These are phyloP conservation scores for Mola mola DNA, from an alignment of 2,113 vertebrate species.

Conservation along the genomic window DNA sequence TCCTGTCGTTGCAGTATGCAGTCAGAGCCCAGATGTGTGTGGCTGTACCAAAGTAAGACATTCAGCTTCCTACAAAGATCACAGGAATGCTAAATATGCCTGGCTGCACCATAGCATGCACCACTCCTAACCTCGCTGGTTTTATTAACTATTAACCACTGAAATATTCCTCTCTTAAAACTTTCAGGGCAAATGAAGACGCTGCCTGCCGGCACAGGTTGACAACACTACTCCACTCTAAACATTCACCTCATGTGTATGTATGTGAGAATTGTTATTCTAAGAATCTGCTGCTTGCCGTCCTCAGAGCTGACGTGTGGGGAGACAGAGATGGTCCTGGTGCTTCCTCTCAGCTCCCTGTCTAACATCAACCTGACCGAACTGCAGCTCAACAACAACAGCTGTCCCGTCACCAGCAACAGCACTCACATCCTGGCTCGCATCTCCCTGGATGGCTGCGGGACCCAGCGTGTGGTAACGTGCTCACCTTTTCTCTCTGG, in stretches of 20 bases:
- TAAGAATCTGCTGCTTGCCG: neutral
- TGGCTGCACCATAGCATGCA: neutral
- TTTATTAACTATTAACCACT: neutral
- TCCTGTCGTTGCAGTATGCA: conserved; percentile 72
- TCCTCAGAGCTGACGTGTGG: conserved; percentile 70
- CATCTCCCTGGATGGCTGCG: conserved; percentile 72
- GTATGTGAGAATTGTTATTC: fast-evolving
- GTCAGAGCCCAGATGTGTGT: conserved; percentile 74
- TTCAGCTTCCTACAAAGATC: neutral
- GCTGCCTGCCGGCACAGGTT: conserved; percentile 76
- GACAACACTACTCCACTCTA: neutral
- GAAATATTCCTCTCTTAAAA: conserved; percentile 2
- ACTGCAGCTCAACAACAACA: conserved; percentile 76
- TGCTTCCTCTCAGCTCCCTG: conserved; percentile 70
- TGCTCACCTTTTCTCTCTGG: too few species aligned
- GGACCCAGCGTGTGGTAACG: conserved; percentile 76
- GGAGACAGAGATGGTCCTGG: conserved; percentile 64
- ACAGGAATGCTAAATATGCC: conserved; percentile 11
- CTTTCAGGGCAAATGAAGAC: conserved; percentile 62
- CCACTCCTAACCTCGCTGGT: neutral
- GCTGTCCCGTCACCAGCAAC: conserved; percentile 71
- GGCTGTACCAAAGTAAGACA: conserved; percentile 81
- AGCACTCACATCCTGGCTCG: conserved; percentile 67
- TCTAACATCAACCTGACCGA: conserved; percentile 45
- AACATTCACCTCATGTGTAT: neutral